Percentiles rank a stretch among this genome's conserved stretches.
Evolutionary conservation across 2,113 vertebrate genomes (phyloP).

Genomic region (Cebus imitator): DNA sequence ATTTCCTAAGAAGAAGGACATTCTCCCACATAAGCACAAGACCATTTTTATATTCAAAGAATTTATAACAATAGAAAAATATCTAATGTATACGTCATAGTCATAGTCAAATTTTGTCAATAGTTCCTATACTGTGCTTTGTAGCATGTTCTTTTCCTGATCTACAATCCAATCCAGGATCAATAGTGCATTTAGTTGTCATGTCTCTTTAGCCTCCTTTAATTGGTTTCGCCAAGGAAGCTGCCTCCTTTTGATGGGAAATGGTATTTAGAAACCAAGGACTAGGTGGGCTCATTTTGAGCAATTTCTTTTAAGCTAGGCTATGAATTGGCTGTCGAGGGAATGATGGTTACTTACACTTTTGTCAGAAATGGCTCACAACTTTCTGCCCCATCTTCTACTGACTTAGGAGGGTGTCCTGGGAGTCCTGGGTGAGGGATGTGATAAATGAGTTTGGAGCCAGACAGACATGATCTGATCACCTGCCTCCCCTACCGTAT

Average conservation of each 20-base stretch:
- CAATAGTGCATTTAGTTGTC: slow-evolving; percentile 63
- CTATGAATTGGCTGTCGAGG: neutral
- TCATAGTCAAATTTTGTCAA: slow-evolving; percentile 41
- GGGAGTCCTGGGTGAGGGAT: neutral
- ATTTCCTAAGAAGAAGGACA: slow-evolving; percentile 37
- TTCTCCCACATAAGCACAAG: slow-evolving; percentile 5
- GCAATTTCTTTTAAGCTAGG: slow-evolving; percentile 19
- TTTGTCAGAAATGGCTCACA: neutral
- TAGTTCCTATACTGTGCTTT: slow-evolving; percentile 23
- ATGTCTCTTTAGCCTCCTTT: slow-evolving; percentile 53
- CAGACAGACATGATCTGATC: neutral
- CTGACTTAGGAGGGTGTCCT: neutral
- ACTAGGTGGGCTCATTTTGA: neutral
- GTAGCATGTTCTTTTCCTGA: slow-evolving; percentile 30
- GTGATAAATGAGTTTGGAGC: neutral
- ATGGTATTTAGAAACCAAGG: slow-evolving; percentile 53
- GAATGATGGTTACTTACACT: neutral
- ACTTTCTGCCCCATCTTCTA: slow-evolving; percentile 15
- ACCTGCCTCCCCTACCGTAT: neutral
- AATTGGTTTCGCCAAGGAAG: slow-evolving; percentile 55
- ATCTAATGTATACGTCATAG: neutral
- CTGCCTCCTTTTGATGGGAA: slow-evolving; percentile 48
- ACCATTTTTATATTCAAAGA: neutral
- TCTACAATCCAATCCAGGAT: slow-evolving; percentile 57
- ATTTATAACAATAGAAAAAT: slow-evolving; percentile 24